Percentiles rank a stretch among this genome's conserved stretches.
Evolutionary conservation across 2,888 invertebrate genomes (phyloP).

Genomic region (Aethes cnicana): DNA sequence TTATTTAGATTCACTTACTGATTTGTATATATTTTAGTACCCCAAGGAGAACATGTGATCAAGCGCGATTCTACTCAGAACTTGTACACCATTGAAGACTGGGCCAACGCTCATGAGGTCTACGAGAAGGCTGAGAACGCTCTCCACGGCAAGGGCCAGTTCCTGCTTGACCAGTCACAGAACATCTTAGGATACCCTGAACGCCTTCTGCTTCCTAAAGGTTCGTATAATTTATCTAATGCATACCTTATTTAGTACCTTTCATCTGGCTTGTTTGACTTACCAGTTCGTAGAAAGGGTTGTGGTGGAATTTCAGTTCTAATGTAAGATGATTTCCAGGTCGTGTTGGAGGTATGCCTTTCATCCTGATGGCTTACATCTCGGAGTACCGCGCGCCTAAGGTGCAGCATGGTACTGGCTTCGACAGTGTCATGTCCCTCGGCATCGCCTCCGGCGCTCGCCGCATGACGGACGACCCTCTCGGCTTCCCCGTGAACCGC

Average conservation of each 20-base stretch:
- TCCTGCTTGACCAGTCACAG: constrained; percentile 69
- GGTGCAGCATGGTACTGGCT: constrained; percentile 59
- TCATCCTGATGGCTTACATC: constrained; percentile 83
- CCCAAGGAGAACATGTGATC: constrained; percentile 74
- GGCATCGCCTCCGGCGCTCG: constrained; percentile 73
- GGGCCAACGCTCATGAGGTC: constrained; percentile 62
- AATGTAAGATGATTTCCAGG: constrained; percentile 43
- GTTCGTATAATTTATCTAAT: constrained; percentile 43
- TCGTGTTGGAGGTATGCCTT: constrained; percentile 81
- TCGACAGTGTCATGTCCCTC: constrained; percentile 75
- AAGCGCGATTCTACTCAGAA: constrained; percentile 83
- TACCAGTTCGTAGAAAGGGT: too few species aligned
- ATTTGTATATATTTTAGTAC: constrained; percentile 46
- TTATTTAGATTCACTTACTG: not conserved
- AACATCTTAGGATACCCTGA: constrained; percentile 83
- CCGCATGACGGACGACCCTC: constrained; percentile 69
- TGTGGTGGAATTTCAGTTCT: too few species aligned
- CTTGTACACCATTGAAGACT: constrained; percentile 80
- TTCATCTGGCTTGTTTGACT: not conserved
- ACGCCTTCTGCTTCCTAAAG: constrained; percentile 85
- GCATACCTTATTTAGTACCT: not conserved
- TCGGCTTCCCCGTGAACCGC: constrained; percentile 82
- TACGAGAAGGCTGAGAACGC: constrained; percentile 75
- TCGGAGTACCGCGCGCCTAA: constrained; percentile 73
- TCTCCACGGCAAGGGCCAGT: constrained; percentile 67